phyloP scores from a whole-genome alignment of 2,113 vertebrate genomes.

The Malurus melanocephalus region DNA sequence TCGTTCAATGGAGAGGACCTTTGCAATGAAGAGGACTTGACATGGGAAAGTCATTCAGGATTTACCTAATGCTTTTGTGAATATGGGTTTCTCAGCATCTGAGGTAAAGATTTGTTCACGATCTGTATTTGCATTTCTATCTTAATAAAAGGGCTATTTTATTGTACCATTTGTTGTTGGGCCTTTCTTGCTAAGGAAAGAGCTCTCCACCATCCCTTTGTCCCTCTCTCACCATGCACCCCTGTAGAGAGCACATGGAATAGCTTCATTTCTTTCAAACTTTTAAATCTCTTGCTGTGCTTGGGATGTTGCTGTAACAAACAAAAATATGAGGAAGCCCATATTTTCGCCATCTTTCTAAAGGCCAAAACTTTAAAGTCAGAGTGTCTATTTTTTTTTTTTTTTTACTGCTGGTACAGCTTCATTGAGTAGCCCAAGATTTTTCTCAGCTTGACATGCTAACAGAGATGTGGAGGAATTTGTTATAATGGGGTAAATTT shows the following conservation, averaged over 20 bases:
- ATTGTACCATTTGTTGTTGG: neutral
- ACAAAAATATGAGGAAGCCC: neutral
- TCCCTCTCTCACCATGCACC: neutral
- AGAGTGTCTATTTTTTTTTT: neutral
- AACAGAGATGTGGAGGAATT: neutral
- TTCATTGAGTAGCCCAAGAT: neutral
- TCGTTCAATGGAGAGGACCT: neutral
- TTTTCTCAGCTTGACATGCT: neutral
- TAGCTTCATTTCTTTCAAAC: rapidly evolving
- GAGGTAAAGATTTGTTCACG: neutral
- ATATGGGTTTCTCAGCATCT: neutral
- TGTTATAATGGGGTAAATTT: neutral
- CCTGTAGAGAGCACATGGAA: neutral
- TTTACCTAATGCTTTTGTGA: neutral
- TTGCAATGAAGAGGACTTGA: neutral
- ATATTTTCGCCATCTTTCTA: neutral
- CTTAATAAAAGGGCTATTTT: neutral
- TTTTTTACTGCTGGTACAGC: neutral
- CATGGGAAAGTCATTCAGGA: neutral
- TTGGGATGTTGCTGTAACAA: neutral
- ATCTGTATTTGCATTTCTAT: neutral
- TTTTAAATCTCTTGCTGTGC: neutral
- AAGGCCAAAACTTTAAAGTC: neutral
- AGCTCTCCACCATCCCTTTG: neutral
- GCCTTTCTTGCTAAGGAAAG: neutral